Base-by-base conservation (phyloP, 1,140 invertebrate species). In the Eueides isabella region DNA sequence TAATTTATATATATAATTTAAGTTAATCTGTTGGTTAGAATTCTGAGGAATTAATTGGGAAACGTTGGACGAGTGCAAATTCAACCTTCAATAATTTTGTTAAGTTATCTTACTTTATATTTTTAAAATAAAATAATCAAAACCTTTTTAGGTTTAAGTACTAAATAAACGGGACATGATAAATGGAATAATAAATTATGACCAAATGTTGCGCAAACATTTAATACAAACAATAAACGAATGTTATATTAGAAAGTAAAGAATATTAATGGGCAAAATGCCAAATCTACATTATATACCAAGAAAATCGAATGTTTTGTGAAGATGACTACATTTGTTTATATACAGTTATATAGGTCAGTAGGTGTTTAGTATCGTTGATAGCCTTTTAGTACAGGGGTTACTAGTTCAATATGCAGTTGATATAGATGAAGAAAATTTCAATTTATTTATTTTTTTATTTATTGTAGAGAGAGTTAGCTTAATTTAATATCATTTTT, bases 221-320 rank as follows among this genome's bases (percentile, higher is more conserved):
- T 55, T 12, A 55, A 55, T 55, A 55, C 48, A 55, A 55, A 55
- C 23, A 55, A 55, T 55, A 55, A 23, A 55, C 48, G 26, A 55
- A 55, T 26, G 48, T 11, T 26, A 55, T 55, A 55, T 19, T 0
- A 12, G 48, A 26, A 26, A 55, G 26, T 55, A 55, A 55, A 26
- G 48, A 55, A 55, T 55, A 55, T 55, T 12, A 55, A 11, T 12
- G 48, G 48, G 48, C 48, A 55, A 11, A 55, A 12, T 23, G 48
- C 48, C 48, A 55, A 9, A 26, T 55, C 6, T 23, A 55, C 23
- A 55, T 26, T 55, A 55, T 12, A 55, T 12, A 26, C 48, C 11
- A 23, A 55, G 48, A 55, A 23, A 55, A 19, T 55, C 19, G 6
- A 55, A 55, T 55, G 48, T 38, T 38, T 38, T 38, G 35, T 38